Conservation (phyloP, 1,140 invertebrate species). For the Drosophila kurseongensis region DNA sequence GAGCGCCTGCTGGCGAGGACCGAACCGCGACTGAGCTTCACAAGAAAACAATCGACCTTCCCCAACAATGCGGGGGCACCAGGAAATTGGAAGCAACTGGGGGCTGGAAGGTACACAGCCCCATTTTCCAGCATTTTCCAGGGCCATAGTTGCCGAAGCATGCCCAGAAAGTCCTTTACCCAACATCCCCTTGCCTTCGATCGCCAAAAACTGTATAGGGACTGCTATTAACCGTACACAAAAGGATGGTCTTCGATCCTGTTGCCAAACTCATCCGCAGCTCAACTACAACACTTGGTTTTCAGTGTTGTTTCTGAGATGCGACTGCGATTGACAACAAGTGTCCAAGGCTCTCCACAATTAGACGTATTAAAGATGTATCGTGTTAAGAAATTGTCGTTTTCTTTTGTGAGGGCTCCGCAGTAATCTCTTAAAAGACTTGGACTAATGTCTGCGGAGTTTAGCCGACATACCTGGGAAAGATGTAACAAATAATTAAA, state of each 20-base stretch:
- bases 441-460: no score
- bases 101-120: not conserved
- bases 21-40: not conserved
- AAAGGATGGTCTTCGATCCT: not conserved
- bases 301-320: slow-evolving; percentile 3
- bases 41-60: not conserved
- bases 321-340: slow-evolving; percentile 1
- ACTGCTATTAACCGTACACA: slow-evolving; percentile 18
- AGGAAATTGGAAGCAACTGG: slow-evolving; percentile 9
- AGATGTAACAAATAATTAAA: no score
- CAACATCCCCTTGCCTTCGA: slow-evolving; percentile 1
- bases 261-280: not conserved
- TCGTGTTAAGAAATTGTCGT: slow-evolving; percentile 1
- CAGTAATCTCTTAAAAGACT: no score
- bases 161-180: slow-evolving; percentile 1
- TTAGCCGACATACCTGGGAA: no score
- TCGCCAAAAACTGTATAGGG: slow-evolving; percentile 6
- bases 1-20: not conserved
- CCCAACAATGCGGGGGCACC: not conserved
- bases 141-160: not conserved
- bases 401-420: not conserved
- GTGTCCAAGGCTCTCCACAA: not conserved
- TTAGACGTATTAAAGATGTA: slow-evolving; percentile 19
- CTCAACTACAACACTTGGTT: not conserved
- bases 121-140: slow-evolving; percentile 23